Base-by-base conservation (phyloP, 2,888 invertebrate genomes). In the Tridacna crocea region DNA sequence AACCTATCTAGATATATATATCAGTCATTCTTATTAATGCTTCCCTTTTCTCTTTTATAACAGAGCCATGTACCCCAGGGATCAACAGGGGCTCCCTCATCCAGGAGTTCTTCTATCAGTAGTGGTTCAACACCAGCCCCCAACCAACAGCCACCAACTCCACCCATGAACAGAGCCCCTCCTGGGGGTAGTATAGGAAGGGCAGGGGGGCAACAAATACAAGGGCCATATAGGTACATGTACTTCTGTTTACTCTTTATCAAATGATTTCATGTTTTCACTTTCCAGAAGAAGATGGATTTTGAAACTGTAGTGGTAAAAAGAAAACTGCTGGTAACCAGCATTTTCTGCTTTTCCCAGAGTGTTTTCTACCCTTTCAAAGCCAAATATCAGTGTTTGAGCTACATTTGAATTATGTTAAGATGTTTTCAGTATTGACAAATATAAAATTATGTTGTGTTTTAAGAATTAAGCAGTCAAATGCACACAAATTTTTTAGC, bases 131-230 rank as follows among this genome's bases (percentile, higher is more conserved):
- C 88, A 0, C 91, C 91, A 55, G 98, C 98, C 0, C 99, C 99
- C 0, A 98, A 98, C 2, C 98, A 98, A 0, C 98, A 98, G 94
- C 99, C 99, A 0, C 98, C 99, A 0, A 99, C 98, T 6, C 99
- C 99, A 51, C 99, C 99, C 17, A 86, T 85, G 63, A 79, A 75
- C n/a, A 76, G 85, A 75, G 58, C 84, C 26, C 66, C 26, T 17
- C 61, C 15, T 13, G 91, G 90, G n/a, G 91, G 90, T 48, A 91
- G 92, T 24, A 84, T 92, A 17, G 89, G 92, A 10, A 87, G 90
- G 77, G 84, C 87, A n/a, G 68, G 78, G 12, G 90, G 92, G 4
- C 87, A 90, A 36, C 93, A 92, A 22, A 78, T 81, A 47, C 75
- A 78, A 63, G 78, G 78, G 36, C 78, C 78, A 19, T 78, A 82